Evolutionary conservation across 1,140 invertebrate genomes (phyloP), one percentile per base, ranked within the genome.

Genomic region (Triops longicaudatus): DNA sequence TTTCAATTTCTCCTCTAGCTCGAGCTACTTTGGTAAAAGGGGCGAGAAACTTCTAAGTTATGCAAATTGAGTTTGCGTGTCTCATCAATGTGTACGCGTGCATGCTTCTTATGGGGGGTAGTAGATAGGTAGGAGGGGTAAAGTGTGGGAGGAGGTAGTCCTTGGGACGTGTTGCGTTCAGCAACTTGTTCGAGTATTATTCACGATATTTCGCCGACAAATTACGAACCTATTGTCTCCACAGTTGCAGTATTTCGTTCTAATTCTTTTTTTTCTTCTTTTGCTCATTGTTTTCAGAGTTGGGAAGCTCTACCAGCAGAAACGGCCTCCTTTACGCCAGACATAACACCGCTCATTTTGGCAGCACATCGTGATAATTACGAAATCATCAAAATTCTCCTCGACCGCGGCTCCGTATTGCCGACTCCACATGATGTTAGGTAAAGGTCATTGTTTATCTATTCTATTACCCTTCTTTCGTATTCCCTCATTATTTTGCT

Each of bases 361-460:
- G 95, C 97, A 1, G 95, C 96, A 22, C 97, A 98, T 84, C 88
- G 94, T 78, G 96, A 98, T 86, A 98, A 98, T 87, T 99, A 98
- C 84, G 97, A 99, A 87, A 98, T 98, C 80, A 97, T 98, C 82
- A 98, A 99, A 88, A 94, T 98, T 80, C 88, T 98, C 10, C 85
- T 98, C 79, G 96, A 98, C 87, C 88, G 94, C 72, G 93, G 94
- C 22, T 92, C 93, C 3, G 90, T 89, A 11, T 86, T 97, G 77
- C 93, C 94, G 1, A 91, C 93, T 87, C 95, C 95, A 1, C 95
- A 97, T 83, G 94, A 96, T 84, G 92, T 96, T 80, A 91, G 92
- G 86, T 89, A 77, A 75, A 79, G 17, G 9, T 63, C 14, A 63
- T 63, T 22, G 17, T n/a, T 6, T 63, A 17, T 14, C 10, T 63